Conservation (phyloP, 2,888 invertebrate genomes). For the Polietes domitor region DNA sequence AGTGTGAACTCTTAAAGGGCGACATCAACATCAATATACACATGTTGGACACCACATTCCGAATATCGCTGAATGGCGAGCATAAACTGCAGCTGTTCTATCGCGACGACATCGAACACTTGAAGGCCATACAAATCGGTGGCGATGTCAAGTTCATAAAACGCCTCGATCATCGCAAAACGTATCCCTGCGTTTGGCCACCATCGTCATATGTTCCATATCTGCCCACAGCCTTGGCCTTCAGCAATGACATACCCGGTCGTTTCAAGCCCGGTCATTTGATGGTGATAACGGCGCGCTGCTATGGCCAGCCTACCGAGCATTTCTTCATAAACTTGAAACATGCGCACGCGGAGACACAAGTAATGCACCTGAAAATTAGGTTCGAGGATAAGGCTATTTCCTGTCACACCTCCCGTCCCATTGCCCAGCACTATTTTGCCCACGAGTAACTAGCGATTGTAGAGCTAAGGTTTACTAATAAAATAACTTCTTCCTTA, state of each 20-base stretch:
- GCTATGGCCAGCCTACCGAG: background rate
- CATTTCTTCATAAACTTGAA: background rate
- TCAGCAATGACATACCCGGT: background rate
- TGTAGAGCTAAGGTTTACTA: no score
- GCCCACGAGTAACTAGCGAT: background rate
- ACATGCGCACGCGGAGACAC: background rate
- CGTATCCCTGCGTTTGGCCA: background rate
- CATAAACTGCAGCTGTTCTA: background rate
- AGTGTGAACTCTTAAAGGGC: background rate
- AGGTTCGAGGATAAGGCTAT: background rate
- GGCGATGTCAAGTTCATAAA: background rate
- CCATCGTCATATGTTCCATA: background rate
- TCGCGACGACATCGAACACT: background rate
- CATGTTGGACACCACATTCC: background rate
- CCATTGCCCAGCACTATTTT: background rate
- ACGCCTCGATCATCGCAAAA: background rate
- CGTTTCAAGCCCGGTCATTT: background rate
- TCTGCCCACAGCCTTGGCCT: background rate
- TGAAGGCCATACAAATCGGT: background rate
- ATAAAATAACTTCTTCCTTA: background rate
- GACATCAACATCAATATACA: background rate
- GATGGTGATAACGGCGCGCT: background rate
- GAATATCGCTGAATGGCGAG: background rate
- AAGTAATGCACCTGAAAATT: background rate
- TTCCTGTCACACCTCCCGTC: background rate